Conservation (phyloP, 2,888 invertebrate species). For the Iphiclides podalirius region DNA sequence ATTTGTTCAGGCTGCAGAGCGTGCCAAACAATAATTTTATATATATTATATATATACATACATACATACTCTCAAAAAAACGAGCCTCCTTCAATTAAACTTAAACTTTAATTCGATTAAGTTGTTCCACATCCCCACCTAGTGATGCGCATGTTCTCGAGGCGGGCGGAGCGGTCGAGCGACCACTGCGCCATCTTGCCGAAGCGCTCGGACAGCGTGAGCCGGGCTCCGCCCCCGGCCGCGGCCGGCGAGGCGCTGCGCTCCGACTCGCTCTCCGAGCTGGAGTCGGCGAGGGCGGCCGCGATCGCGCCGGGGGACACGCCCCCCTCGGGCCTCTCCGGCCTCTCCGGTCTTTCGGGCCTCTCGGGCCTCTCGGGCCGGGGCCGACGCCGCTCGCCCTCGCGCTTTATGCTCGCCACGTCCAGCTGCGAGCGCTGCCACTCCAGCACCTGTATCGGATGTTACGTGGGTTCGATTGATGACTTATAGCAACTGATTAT, state of each 20-base stretch:
- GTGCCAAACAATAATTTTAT: no score
- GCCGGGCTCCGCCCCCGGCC: slow-evolving; percentile 37
- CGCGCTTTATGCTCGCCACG: slow-evolving; percentile 41
- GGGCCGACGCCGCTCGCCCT: slow-evolving; percentile 51
- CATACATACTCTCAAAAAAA: no score
- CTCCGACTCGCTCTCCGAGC: slow-evolving; percentile 48
- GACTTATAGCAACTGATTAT: no score
- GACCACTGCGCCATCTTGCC: slow-evolving; percentile 97
- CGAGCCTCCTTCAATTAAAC: no score
- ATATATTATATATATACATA: no score
- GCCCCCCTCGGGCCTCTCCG: slow-evolving; percentile 35
- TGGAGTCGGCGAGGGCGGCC: slow-evolving; percentile 52
- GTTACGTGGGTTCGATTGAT: no score
- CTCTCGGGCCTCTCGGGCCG: slow-evolving; percentile 81
- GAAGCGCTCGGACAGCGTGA: slow-evolving; percentile 92
- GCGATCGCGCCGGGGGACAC: slow-evolving; percentile 64
- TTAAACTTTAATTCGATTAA: no score
- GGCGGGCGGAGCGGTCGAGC: slow-evolving; percentile 88
- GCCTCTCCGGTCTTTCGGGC: slow-evolving; percentile 79
- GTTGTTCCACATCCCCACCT: no score
- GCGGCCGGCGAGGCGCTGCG: slow-evolving; percentile 39
- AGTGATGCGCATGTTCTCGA: slow-evolving; percentile 93
- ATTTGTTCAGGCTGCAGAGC: no score
- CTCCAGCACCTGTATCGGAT: slow-evolving; percentile 59
- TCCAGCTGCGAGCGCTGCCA: slow-evolving; percentile 78